Conservation (phyloP, 2,888 invertebrate genomes). For the Mythimna ferrago region DNA sequence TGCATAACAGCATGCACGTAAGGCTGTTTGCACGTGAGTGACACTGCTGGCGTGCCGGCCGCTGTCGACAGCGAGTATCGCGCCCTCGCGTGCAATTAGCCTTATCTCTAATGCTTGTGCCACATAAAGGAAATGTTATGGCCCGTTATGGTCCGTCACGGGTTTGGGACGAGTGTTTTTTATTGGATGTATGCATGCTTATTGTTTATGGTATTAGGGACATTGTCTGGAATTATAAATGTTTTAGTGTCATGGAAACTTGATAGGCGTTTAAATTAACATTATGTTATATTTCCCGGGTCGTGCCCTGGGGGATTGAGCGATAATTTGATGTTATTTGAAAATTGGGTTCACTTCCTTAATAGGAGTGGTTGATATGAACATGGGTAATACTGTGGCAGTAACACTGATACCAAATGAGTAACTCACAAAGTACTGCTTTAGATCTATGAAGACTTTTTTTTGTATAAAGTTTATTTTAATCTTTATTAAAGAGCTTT, state of each 20-base stretch:
- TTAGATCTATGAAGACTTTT: too few relatives aligned
- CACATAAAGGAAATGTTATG: conserved; percentile 57
- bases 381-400: not conserved
- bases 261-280: conserved; percentile 38
- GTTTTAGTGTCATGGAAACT: conserved; percentile 48
- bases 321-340: conserved; percentile 1
- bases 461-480: too few relatives aligned
- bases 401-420: not conserved
- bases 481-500: too few relatives aligned
- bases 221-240: conserved; percentile 42
- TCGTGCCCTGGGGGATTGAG: not conserved
- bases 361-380: not conserved
- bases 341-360: not conserved
- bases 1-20: conserved; percentile 51
- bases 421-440: too few relatives aligned
- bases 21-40: conserved; percentile 46
- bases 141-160: conserved; percentile 37
- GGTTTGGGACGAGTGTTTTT: conserved; percentile 54
- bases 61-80: conserved; percentile 60
- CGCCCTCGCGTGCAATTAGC: conserved; percentile 60
- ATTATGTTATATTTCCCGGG: conserved; percentile 11
- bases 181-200: conserved; percentile 58
- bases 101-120: conserved; percentile 57
- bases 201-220: conserved; percentile 53
- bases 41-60: conserved; percentile 47